Evolutionary conservation across 2,888 invertebrate genomes (phyloP).

Genomic region (Fissipunctia ypsillon): DNA sequence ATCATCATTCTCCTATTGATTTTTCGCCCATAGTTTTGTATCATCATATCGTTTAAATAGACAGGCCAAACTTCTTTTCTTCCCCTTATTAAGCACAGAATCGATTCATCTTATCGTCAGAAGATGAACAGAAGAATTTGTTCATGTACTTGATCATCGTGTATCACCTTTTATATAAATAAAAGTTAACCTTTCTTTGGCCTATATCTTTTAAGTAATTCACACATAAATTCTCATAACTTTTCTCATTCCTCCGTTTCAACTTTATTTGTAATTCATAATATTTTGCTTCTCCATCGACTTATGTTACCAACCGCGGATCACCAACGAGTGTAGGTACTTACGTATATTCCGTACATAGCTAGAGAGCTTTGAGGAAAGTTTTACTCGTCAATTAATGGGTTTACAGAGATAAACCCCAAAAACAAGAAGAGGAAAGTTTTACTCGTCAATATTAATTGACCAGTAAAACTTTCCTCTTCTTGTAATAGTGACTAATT

Average conservation of each 20-base stretch:
- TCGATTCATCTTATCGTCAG: background rate
- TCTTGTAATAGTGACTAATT: slow-evolving; percentile 19
- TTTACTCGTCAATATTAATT: no score
- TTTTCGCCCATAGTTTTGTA: background rate
- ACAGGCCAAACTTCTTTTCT: background rate
- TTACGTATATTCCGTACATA: background rate
- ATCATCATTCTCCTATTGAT: background rate
- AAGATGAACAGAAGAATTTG: background rate
- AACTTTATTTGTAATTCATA: background rate
- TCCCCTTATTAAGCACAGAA: background rate
- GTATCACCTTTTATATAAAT: background rate
- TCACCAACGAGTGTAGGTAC: background rate
- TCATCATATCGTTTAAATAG: background rate
- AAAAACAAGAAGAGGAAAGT: no score
- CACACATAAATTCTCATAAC: background rate
- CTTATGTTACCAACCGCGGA: background rate
- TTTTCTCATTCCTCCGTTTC: background rate
- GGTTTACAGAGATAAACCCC: no score
- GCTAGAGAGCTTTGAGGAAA: no score
- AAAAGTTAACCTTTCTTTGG: background rate
- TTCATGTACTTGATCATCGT: no score
- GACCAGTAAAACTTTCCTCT: slow-evolving; percentile 32
- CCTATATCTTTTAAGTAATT: background rate
- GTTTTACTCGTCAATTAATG: no score
- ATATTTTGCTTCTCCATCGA: background rate